Percentiles rank a stretch among this genome's conserved stretches.
Evolutionary conservation across 2,888 invertebrate species (phyloP).

Genomic region (Athalia circularis): DNA sequence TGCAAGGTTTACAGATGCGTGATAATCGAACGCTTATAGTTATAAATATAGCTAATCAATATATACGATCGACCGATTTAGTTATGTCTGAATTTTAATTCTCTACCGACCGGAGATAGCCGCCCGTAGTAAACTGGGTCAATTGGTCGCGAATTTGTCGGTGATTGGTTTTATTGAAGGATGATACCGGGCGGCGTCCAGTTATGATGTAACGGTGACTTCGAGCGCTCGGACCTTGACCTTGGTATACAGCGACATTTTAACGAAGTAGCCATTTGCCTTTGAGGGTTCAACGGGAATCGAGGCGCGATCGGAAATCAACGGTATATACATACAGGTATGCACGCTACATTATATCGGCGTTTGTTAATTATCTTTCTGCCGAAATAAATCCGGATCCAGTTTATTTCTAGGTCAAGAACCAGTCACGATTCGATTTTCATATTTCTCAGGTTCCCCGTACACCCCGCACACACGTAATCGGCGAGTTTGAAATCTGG

Average conservation of each 20-base stretch:
- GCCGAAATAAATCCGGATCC: background rate
- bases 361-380: slow-evolving; percentile 20
- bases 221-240: slow-evolving; percentile 59
- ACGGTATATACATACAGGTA: background rate
- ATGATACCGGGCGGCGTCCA: slow-evolving; percentile 53
- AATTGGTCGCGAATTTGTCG: slow-evolving; percentile 12
- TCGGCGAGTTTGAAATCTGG: too few relatives aligned
- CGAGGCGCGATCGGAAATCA: background rate
- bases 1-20: background rate
- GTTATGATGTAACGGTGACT: slow-evolving; percentile 61
- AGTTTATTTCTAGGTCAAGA: slow-evolving; percentile 32
- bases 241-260: slow-evolving; percentile 61
- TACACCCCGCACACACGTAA: background rate
- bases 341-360: background rate
- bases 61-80: background rate
- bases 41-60: too few relatives aligned
- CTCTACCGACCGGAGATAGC: background rate
- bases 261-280: slow-evolving; percentile 55
- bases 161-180: slow-evolving; percentile 44
- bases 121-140: slow-evolving; percentile 21
- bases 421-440: slow-evolving; percentile 15
- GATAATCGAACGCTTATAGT: background rate
- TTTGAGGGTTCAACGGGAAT: slow-evolving; percentile 29
- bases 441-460: background rate
- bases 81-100: slow-evolving; percentile 13